These are phyloP conservation scores for Anolis sagrei DNA, from an alignment of 2,113 vertebrate genomes.

Conservation along the genomic window DNA sequence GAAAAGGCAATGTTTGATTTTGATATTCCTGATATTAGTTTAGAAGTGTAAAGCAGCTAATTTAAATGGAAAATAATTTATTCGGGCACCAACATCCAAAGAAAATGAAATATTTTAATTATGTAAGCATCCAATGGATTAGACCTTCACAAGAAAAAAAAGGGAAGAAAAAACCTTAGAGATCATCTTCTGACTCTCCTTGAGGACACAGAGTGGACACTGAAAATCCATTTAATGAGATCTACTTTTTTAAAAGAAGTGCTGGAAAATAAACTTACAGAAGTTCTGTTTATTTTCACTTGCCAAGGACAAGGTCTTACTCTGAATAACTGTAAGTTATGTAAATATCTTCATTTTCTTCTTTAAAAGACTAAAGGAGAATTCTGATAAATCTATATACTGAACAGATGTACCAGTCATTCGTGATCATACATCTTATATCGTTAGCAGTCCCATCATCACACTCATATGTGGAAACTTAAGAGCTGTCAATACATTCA, in stretches of 20 bases:
- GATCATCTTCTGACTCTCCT: conserved; percentile 40
- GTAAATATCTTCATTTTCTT: too few species aligned
- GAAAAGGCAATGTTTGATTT: conserved; percentile 40
- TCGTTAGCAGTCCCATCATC: too few species aligned
- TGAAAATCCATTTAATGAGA: not conserved
- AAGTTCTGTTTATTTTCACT: conserved; percentile 3
- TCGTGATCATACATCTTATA: too few species aligned
- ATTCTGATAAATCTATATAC: too few species aligned
- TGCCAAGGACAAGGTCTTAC: not conserved
- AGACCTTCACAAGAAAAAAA: conserved; percentile 21
- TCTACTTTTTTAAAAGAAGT: not conserved
- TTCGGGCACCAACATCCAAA: conserved; percentile 26
- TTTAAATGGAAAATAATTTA: conserved; percentile 14
- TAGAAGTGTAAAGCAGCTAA: not conserved
- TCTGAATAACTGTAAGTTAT: not conserved
- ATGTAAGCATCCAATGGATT: conserved; percentile 44
- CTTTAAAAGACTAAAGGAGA: too few species aligned
- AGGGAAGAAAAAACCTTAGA: not conserved
- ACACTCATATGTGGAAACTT: too few species aligned
- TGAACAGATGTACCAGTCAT: too few species aligned
- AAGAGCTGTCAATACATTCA: too few species aligned
- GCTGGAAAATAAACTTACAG: not conserved
- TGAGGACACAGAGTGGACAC: conserved; percentile 29
- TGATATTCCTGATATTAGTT: conserved; percentile 24
- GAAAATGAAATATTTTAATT: not conserved